Base-by-base conservation (phyloP, 1,140 invertebrate genomes). In the Drosophila kurseongensis region DNA sequence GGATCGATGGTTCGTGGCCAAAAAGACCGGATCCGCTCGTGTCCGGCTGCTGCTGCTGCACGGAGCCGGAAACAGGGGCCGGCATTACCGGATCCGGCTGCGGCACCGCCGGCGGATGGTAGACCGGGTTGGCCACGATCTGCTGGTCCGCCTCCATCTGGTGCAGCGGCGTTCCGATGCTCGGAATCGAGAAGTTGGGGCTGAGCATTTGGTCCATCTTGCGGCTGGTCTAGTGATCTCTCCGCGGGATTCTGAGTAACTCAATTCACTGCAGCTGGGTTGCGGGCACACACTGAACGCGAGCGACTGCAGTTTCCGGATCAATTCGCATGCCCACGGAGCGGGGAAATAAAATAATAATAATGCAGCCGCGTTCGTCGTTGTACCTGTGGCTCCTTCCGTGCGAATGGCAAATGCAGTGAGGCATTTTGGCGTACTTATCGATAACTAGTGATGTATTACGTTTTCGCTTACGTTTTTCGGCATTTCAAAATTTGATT, bases 61-160 rank as follows among this genome's bases (percentile, higher is more conserved):
- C 93, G 55, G 95, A 95, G 8, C 93, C 32, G 12, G 51, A 10
- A 16, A 50, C 41, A 3, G 67, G 67, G 12, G 67, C 67, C 13
- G 67, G 66, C 52, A 71, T 71, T 6, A 41, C 44, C 3, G 75
- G 60, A 12, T 78, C 76, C 14, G 67, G 92, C 72, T 94, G 93
- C 45, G 94, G 40, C 61, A 95, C 95, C 9, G 94, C 93, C 60
- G 95, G 95, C 77, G 96, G 96, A 78, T 96, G 96, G 80, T 97
- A 96, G 54, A 96, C 93, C 8, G 96, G 96, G 94, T 96, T 95
- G 41, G 97, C 77, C 41, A 91, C 83, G 27, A 91, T 90, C 63
- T 92, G 90, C 92, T 97, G 97, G 93, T 98, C 97, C 92, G 98
- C 97, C 90, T 98, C 97, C n/a, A 97, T 96, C 80, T 97, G 97